Evolutionary conservation across 2,888 invertebrate species (phyloP).

Genomic region (Lasioglossum calceatum): DNA sequence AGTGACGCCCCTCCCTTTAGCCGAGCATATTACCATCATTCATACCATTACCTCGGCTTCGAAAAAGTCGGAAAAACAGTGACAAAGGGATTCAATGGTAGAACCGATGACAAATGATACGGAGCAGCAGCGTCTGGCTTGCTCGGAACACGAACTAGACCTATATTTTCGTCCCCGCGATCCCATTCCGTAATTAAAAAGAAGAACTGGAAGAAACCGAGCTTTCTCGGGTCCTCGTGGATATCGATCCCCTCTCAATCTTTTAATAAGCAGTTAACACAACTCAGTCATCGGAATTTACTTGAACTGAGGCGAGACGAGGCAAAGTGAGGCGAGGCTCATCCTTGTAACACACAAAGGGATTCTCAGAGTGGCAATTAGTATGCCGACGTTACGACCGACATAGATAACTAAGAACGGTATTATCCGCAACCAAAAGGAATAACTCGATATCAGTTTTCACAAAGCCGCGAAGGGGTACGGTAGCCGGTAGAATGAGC

Average conservation of each 20-base stretch:
- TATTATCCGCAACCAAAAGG: conserved; percentile 54
- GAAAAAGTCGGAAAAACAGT: not conserved
- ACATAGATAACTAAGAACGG: conserved; percentile 54
- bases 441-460: conserved; percentile 50
- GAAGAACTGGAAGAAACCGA: not conserved
- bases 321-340: conserved; percentile 16
- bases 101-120: not conserved
- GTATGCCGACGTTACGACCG: conserved; percentile 53
- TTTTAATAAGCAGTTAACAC: conserved; percentile 44
- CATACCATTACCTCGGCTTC: not conserved
- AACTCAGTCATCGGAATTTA: conserved; percentile 28
- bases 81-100: conserved; percentile 3
- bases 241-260: conserved; percentile 23
- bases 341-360: conserved; percentile 40
- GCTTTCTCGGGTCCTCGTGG: not conserved
- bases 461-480: conserved; percentile 27
- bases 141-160: not conserved
- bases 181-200: not conserved
- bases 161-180: not conserved
- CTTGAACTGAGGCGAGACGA: conserved; percentile 34
- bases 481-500: not conserved
- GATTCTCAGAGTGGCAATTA: conserved; percentile 64
- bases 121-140: not conserved
- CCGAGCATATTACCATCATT: not conserved
- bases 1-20: not conserved